A percentile compares a stretch with the other conserved stretches of the same genome.
phyloP scores from a whole-genome alignment of 2,888 invertebrate species.

The Metalampra italica region DNA sequence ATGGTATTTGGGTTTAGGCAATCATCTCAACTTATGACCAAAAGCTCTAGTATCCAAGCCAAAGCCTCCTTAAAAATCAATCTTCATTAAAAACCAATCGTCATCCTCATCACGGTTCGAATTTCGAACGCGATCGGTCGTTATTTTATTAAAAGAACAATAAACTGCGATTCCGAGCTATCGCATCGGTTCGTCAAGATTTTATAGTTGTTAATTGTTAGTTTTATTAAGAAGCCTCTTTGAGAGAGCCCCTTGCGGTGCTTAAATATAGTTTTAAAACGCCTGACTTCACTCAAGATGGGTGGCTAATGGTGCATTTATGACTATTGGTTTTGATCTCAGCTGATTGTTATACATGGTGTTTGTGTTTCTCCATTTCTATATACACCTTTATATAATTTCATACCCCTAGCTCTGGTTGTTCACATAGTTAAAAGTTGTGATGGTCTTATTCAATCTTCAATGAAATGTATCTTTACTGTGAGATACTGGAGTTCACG shows the following conservation, averaged over 20 bases:
- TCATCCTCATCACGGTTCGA: constrained; percentile 1
- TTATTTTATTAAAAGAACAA: constrained; percentile 47
- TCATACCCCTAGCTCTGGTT: no score
- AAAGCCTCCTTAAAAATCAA: no score
- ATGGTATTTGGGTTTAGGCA: no score
- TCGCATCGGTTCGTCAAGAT: constrained; percentile 34
- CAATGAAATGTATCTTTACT: no score
- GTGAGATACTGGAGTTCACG: no score
- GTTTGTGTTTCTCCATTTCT: no score
- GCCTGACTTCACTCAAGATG: constrained; percentile 32
- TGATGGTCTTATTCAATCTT: no score
- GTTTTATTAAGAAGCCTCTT: constrained; percentile 49
- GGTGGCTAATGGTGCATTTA: constrained; percentile 60
- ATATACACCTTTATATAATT: no score
- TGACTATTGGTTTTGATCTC: constrained; percentile 55
- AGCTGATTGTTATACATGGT: constrained; percentile 18
- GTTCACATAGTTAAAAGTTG: no score
- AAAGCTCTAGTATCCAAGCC: no score
- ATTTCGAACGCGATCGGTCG: constrained; percentile 21
- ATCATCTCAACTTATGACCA: no score
- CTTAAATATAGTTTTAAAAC: constrained; percentile 46
- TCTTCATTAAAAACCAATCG: not conserved
- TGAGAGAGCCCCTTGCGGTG: constrained; percentile 31
- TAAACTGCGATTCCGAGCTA: constrained; percentile 34
- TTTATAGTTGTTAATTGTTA: constrained; percentile 73